A percentile compares a stretch with the other conserved stretches of the same genome.
Evolutionary conservation across 2,113 vertebrate genomes (phyloP).

Genomic region (Empidonax alnorum): DNA sequence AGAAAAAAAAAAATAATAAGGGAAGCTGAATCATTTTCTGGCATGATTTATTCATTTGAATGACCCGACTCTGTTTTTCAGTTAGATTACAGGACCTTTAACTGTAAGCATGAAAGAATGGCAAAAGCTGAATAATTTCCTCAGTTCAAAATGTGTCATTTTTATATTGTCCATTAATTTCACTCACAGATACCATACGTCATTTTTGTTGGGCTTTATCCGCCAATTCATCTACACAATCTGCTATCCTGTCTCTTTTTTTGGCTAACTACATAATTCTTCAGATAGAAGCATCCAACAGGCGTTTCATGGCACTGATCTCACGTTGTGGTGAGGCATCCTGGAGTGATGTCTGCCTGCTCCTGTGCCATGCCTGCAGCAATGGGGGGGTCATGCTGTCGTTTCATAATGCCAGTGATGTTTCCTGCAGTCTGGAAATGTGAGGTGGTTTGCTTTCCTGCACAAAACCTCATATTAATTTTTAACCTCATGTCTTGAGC

Average conservation of each 20-base stretch:
- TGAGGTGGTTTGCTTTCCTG: neutral
- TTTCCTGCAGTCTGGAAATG: neutral
- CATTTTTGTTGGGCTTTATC: slow-evolving; percentile 28
- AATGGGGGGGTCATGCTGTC: neutral
- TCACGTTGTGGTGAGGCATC: neutral
- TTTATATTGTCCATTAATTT: slow-evolving; percentile 62
- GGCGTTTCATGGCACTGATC: neutral
- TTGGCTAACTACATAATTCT: neutral
- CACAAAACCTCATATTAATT: neutral
- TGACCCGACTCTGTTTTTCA: slow-evolving; percentile 42
- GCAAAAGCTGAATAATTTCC: slow-evolving; percentile 68
- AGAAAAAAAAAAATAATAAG: neutral
- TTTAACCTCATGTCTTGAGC: neutral
- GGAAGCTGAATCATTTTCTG: slow-evolving; percentile 73
- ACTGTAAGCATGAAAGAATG: slow-evolving; percentile 45
- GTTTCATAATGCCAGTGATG: neutral
- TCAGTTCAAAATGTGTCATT: slow-evolving; percentile 38
- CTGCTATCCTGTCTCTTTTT: neutral
- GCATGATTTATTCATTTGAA: slow-evolving; percentile 51
- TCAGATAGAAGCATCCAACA: neutral
- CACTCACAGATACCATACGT: neutral
- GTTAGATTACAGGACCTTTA: slow-evolving; percentile 15
- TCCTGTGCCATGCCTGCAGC: neutral
- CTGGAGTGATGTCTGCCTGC: neutral
- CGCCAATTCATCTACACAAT: slow-evolving; percentile 13